Evolutionary conservation across 2,797 vertebrate species (phyloP).

Genomic region (Eremophila alpestris): DNA sequence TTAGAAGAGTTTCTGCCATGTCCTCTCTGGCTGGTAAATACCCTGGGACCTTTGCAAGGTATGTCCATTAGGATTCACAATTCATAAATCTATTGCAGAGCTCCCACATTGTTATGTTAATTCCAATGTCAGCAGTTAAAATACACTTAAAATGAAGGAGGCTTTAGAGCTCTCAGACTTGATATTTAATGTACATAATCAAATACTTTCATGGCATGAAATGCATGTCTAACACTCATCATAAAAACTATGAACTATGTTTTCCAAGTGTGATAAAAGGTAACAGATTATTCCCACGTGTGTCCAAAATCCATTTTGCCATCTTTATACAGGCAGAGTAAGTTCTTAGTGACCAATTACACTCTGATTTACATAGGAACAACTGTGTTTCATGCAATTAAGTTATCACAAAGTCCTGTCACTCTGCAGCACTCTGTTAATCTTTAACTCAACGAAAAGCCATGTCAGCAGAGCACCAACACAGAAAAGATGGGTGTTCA

Average conservation of each 20-base stretch:
- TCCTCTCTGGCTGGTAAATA: neutral
- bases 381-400: constrained; percentile 45
- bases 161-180: constrained; percentile 54
- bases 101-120: constrained; percentile 62
- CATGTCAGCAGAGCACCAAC: constrained; percentile 69
- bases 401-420: constrained; percentile 63
- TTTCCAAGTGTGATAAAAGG: constrained; percentile 58
- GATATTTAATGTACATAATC: constrained; percentile 64
- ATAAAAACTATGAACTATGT: constrained; percentile 53
- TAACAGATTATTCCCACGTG: constrained; percentile 37
- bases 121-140: constrained; percentile 71
- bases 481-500: constrained; percentile 58
- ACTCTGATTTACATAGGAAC: constrained; percentile 40
- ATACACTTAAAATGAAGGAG: constrained; percentile 65
- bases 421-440: constrained; percentile 67
- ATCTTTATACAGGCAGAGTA: neutral
- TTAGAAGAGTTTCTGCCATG: neutral
- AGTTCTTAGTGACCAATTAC: constrained; percentile 53
- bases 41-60: neutral
- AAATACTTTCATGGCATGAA: constrained; percentile 64
- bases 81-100: constrained; percentile 53
- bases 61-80: constrained; percentile 10
- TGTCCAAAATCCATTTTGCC: constrained; percentile 51
- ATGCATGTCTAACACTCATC: constrained; percentile 31
- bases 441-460: constrained; percentile 77